These are phyloP conservation scores for Dendronephthya gigantea DNA, from an alignment of 64 coral and sea anemone genomes.

Conservation along the genomic window DNA sequence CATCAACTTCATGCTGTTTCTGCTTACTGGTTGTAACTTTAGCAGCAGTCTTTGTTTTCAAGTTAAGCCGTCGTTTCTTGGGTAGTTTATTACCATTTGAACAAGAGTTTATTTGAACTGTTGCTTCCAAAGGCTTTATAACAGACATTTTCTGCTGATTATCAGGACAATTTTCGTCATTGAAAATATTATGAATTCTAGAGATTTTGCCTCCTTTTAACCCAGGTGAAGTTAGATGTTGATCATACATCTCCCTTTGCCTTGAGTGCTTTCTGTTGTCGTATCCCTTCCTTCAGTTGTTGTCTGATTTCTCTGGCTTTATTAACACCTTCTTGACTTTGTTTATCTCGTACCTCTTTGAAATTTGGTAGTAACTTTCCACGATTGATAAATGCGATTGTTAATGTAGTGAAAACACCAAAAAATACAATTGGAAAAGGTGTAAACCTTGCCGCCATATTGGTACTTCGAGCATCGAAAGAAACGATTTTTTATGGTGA, in stretches of 20 bases:
- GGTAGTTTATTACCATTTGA: neutral
- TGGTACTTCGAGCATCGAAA: neutral
- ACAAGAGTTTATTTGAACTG: conserved; percentile 10
- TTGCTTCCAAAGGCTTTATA: neutral
- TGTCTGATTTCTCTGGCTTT: conserved; percentile 63
- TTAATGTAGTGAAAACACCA: conserved; percentile 57
- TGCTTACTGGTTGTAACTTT: neutral
- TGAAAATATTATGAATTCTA: neutral
- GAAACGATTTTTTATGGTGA: neutral
- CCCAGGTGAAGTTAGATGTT: neutral
- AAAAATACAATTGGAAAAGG: conserved; percentile 65
- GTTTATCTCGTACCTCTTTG: conserved; percentile 38
- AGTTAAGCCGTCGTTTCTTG: neutral
- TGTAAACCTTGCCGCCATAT: conserved; percentile 55
- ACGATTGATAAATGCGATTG: conserved; percentile 75
- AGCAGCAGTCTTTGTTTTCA: neutral
- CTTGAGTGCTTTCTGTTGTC: conserved; percentile 30
- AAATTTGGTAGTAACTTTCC: conserved; percentile 56
- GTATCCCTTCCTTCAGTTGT: conserved; percentile 53
- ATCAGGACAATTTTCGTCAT: conserved; percentile 1
- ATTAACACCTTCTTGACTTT: conserved; percentile 46
- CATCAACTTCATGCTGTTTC: neutral
- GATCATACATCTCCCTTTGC: neutral
- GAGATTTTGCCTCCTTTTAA: neutral
- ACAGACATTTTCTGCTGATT: neutral